phyloP scores from a whole-genome alignment of 2,888 invertebrate genomes.

The Parascotia fuliginaria region DNA sequence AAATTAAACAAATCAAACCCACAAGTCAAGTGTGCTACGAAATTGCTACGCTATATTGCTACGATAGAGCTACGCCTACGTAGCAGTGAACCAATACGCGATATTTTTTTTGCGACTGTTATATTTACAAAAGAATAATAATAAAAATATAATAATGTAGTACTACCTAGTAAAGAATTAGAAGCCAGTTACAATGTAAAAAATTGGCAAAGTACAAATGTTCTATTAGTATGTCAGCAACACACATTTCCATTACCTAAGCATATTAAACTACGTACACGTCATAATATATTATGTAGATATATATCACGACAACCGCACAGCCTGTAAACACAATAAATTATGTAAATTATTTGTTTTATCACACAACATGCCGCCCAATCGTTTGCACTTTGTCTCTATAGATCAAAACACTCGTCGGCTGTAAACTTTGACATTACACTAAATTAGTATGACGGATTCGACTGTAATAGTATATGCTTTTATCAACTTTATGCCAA shows the following conservation, averaged over 20 bases:
- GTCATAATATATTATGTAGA: constrained; percentile 2
- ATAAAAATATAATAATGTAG: no score
- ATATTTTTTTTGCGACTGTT: no score
- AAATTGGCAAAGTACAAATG: no score
- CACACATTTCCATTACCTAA: neutral
- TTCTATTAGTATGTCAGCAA: no score
- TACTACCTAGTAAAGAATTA: no score
- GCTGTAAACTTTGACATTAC: constrained; percentile 28
- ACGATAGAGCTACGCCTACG: no score
- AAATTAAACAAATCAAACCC: no score
- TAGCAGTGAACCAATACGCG: no score
- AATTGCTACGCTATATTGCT: no score
- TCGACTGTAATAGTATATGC: constrained; percentile 4
- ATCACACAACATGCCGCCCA: constrained; percentile 25
- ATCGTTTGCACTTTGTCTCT: constrained; percentile 31
- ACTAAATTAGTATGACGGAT: constrained; percentile 19
- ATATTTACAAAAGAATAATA: no score
- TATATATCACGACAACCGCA: constrained; percentile 7
- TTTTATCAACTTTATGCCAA: neutral
- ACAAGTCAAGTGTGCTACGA: no score
- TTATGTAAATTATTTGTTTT: constrained; percentile 47
- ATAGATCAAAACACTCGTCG: constrained; percentile 13
- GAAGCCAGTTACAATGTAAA: no score
- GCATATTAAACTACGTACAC: neutral
- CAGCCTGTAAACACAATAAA: constrained; percentile 38